phyloP scores from a whole-genome alignment of 2,113 vertebrate genomes.

The Trachemys scripta region DNA sequence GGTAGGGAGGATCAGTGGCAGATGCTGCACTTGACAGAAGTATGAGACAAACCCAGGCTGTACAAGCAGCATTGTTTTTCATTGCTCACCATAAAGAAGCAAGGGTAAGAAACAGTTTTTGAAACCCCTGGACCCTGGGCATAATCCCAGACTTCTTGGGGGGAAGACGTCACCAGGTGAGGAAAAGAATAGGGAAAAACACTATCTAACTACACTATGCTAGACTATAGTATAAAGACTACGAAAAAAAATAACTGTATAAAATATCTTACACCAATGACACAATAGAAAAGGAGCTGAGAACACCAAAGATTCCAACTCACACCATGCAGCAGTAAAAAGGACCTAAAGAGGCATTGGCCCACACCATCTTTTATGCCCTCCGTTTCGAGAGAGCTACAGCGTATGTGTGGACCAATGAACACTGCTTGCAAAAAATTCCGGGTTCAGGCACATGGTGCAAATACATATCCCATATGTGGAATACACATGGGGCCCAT shows the following conservation, averaged over 20 bases:
- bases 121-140: not conserved
- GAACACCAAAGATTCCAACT: too few relatives aligned
- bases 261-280: not conserved
- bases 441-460: not conserved
- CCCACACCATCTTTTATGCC: not conserved
- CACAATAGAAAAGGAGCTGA: not conserved
- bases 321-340: not conserved
- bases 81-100: not conserved
- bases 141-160: not conserved
- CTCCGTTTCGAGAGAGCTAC: not conserved
- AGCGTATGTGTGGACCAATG: not conserved
- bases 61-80: not conserved
- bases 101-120: not conserved
- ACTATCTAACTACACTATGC: not conserved
- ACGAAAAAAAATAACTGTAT: not conserved
- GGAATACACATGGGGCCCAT: not conserved
- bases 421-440: not conserved
- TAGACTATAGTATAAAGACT: not conserved
- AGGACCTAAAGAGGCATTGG: not conserved
- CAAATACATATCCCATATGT: not conserved
- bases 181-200: not conserved
- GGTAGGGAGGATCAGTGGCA: too few relatives aligned
- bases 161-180: not conserved
- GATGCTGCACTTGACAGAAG: too few relatives aligned
- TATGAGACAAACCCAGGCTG: not conserved